Evolutionary conservation across 1,140 invertebrate genomes (phyloP).

Genomic region (Cotesia chilonis): DNA sequence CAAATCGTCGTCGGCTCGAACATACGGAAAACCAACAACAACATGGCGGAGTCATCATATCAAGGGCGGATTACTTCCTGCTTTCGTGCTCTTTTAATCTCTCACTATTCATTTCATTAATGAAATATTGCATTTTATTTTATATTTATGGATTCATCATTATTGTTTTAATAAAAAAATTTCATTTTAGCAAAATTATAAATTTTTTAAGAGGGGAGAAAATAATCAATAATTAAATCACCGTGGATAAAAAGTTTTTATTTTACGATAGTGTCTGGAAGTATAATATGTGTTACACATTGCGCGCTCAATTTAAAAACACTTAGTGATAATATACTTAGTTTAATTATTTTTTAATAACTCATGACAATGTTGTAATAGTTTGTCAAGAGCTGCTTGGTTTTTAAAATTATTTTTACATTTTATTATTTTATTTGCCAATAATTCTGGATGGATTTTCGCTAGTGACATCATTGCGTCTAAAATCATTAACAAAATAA

Average conservation of each 20-base stretch:
- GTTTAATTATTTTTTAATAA: slow-evolving; percentile 34
- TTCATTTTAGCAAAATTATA: too few species aligned
- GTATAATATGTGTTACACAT: too few species aligned
- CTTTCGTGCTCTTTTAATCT: not conserved
- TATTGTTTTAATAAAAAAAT: too few species aligned
- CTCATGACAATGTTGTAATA: slow-evolving; percentile 47
- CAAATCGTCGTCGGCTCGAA: slow-evolving; percentile 22
- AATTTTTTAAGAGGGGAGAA: too few species aligned
- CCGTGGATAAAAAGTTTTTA: too few species aligned
- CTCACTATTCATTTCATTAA: slow-evolving; percentile 6
- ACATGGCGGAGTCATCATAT: slow-evolving; percentile 44
- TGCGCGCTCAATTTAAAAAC: too few species aligned
- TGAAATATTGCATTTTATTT: not conserved
- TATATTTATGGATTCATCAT: too few species aligned
- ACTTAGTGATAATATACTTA: not conserved
- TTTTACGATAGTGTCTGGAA: too few species aligned
- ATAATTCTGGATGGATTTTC: slow-evolving; percentile 54
- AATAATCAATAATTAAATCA: too few species aligned
- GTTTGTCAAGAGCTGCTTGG: slow-evolving; percentile 50
- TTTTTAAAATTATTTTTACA: slow-evolving; percentile 59
- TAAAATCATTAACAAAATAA: slow-evolving; percentile 39
- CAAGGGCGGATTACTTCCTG: slow-evolving; percentile 52
- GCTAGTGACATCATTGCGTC: slow-evolving; percentile 54
- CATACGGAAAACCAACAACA: slow-evolving; percentile 44
- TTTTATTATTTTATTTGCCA: slow-evolving; percentile 55